phyloP scores from a whole-genome alignment of 2,797 vertebrate species.

The Catamblyrhynchus diadema region DNA sequence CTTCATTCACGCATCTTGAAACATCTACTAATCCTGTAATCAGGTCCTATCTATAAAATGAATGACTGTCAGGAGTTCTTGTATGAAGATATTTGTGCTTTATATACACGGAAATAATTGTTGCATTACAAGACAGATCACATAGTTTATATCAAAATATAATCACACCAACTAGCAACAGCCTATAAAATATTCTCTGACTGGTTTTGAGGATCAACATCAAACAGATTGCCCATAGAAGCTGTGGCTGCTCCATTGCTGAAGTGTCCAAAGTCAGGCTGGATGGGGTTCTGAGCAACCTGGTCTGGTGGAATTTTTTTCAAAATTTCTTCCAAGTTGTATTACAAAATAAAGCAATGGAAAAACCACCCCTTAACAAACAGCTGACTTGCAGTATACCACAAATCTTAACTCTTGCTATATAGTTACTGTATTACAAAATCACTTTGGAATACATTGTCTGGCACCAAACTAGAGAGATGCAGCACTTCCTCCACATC shows the following conservation, averaged over 20 bases:
- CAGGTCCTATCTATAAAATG: neutral
- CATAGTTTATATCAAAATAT: neutral
- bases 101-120: neutral
- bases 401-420: neutral
- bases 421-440: neutral
- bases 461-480: neutral
- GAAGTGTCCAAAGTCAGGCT: neutral
- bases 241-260: neutral
- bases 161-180: neutral
- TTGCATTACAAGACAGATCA: neutral
- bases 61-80: neutral
- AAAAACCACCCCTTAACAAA: neutral
- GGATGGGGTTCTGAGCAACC: neutral
- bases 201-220: neutral
- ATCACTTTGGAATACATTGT: neutral
- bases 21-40: neutral
- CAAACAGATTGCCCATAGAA: neutral
- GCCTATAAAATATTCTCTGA: neutral
- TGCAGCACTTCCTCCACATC: neutral
- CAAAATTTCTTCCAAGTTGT: neutral
- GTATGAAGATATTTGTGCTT: neutral
- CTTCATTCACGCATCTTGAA: neutral
- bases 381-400: neutral
- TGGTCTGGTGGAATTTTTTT: neutral
- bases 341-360: neutral